Conservation (phyloP, 2,797 vertebrate species). For the Mionectes olivaceus region DNA sequence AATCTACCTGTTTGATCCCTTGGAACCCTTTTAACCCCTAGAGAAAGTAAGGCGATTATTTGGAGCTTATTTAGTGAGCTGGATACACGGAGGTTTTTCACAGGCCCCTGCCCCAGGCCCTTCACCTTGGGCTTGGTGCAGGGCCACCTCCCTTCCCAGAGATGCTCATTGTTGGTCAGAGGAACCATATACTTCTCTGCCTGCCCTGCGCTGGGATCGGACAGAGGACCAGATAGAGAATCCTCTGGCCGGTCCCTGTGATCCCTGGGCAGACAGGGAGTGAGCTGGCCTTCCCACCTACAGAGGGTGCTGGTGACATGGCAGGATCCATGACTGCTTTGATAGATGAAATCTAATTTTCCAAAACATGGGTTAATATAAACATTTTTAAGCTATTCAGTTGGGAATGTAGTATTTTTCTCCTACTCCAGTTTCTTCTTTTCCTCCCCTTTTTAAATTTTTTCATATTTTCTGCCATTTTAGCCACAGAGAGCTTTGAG, state of each 20-base stretch:
- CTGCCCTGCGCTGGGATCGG: not conserved
- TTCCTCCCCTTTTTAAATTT: not conserved
- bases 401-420: not conserved
- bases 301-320: not conserved
- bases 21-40: not conserved
- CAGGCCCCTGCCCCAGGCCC: not conserved
- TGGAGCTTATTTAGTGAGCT: not conserved
- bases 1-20: not conserved
- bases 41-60: not conserved
- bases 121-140: not conserved
- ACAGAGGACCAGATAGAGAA: not conserved
- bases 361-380: accelerated
- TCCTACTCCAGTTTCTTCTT: not conserved
- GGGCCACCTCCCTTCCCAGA: not conserved
- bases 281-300: accelerated
- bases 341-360: not conserved
- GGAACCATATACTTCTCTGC: accelerated
- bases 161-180: not conserved
- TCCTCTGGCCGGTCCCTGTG: accelerated
- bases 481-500: not conserved
- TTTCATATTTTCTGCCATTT: not conserved
- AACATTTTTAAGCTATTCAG: not conserved
- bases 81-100: not conserved
- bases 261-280: not conserved
- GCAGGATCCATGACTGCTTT: not conserved